Conservation (phyloP, 30 jellyfish, hydroid and myxozoan genomes). For the Turritopsis rubra region DNA sequence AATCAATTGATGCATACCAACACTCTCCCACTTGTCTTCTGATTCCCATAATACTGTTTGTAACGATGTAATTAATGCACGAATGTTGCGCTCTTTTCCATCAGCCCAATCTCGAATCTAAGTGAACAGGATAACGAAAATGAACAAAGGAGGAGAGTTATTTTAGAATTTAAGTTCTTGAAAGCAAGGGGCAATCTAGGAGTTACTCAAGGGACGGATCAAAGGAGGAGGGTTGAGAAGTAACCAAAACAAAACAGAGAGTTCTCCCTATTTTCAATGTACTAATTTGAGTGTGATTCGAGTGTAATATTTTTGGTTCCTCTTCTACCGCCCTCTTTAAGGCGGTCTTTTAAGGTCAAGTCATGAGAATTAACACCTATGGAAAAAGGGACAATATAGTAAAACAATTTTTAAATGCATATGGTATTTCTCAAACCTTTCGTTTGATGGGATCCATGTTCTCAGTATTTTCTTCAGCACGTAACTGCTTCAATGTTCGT, state of each 20-base stretch:
- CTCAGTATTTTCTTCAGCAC: conserved; percentile 22
- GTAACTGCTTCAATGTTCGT: conserved; percentile 61
- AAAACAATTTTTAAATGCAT: too few species aligned
- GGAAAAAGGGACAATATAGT: too few species aligned
- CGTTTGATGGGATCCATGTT: conserved; percentile 67
- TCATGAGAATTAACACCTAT: too few species aligned
- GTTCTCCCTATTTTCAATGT: too few species aligned
- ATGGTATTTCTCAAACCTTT: not conserved
- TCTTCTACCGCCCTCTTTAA: too few species aligned
- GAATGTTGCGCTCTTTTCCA: conserved; percentile 89
- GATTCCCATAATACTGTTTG: conserved; percentile 87
- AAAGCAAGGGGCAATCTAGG: not conserved
- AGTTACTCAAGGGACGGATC: not conserved
- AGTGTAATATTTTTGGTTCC: too few species aligned
- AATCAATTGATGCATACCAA: conserved; percentile 67
- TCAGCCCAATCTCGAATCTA: conserved; percentile 95
- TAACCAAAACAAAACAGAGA: too few species aligned
- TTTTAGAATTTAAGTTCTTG: too few species aligned
- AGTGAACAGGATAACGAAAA: not conserved
- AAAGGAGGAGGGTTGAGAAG: too few species aligned
- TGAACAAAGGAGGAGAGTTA: not conserved
- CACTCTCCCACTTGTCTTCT: conserved; percentile 51
- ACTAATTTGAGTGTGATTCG: too few species aligned
- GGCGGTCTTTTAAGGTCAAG: too few species aligned
- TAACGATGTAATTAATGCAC: conserved; percentile 76